phyloP scores from a whole-genome alignment of 2,113 vertebrate species.

The Scolopax mira region DNA sequence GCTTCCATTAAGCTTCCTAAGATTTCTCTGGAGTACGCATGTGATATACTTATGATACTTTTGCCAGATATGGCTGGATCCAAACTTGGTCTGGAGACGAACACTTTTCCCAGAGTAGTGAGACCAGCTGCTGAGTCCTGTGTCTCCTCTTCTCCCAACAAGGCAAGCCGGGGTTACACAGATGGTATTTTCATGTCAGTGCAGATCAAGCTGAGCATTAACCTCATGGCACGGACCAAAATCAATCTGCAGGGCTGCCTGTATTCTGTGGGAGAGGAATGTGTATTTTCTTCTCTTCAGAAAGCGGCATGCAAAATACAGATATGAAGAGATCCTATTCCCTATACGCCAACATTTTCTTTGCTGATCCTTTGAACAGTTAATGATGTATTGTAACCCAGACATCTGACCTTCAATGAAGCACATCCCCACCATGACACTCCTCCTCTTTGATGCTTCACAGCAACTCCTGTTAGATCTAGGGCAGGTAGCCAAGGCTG shows the following conservation, averaged over 20 bases:
- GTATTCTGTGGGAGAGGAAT: not conserved
- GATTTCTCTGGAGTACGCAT: slow-evolving; percentile 46
- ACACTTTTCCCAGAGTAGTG: slow-evolving; percentile 58
- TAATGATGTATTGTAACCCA: not conserved
- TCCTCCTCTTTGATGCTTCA: not conserved
- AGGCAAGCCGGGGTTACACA: slow-evolving; percentile 44
- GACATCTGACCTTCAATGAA: not conserved
- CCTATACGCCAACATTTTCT: not conserved
- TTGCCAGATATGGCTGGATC: slow-evolving; percentile 55
- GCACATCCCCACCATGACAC: not conserved
- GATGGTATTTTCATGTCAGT: slow-evolving; percentile 67
- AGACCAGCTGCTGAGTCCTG: slow-evolving; percentile 63
- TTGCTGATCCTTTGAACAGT: not conserved
- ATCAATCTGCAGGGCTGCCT: slow-evolving; percentile 48
- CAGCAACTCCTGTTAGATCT: not conserved
- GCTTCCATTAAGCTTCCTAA: slow-evolving; percentile 56
- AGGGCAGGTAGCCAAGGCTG: not conserved
- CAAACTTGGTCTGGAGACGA: slow-evolving; percentile 42
- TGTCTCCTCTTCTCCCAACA: slow-evolving; percentile 36
- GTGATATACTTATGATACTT: slow-evolving; percentile 26
- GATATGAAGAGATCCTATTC: not conserved
- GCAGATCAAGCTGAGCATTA: slow-evolving; percentile 52
- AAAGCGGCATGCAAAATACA: not conserved
- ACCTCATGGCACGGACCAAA: slow-evolving; percentile 64
- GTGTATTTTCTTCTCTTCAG: not conserved